Base-by-base conservation (phyloP, 2,797 vertebrate genomes). In the Psittacula echo region DNA sequence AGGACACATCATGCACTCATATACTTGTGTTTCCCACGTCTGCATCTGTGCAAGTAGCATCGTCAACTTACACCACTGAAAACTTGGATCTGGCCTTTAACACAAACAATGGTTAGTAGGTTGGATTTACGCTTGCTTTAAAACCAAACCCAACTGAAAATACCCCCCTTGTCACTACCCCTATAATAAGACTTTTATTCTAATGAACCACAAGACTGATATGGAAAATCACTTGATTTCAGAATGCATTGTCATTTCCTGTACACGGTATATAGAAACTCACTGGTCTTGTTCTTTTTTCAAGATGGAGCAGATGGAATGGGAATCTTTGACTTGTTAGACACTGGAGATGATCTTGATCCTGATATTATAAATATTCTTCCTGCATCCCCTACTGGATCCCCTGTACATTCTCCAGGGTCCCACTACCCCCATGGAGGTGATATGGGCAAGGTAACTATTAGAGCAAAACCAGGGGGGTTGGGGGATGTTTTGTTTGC, bases 21-120 rank as follows among this genome's bases (percentile, higher is more conserved):
- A 99, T 99, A 92, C 98, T 99, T 64, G 99, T 99, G 93, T 99
- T 99, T 91, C 99, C 99, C 97, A 99, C 99, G 26, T 99, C 99
- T 48, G 99, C 99, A 41, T 99, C 98, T 30, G 99, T 99, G 95
- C 99, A 99, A 97, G 98, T 99, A 94, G 99, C 99, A 85, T 99
- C 98, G 89, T 99, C 99, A 94, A 99, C 98, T 82, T 99, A 99
- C 54, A 98, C 98, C 96, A 99, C 99, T 76, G 99, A 99, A 98
- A 99, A 99, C 98, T 97, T 99, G 95, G 99, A 99, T 86, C 98
- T 99, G 93, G 98, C 99, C 97, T 99, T 99, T 77, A 99, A 99
- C 97, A 98, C 99, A 93, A 99, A 98, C 97, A 99, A 98, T n/a
- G 99, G 99, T 99, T 96, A 97, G 99, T 97, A 48, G 53, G 3